Percentiles rank a stretch among this genome's conserved stretches.
phyloP scores from a whole-genome alignment of 2,888 invertebrate species.

The Drosophila pseudotalamancana region DNA sequence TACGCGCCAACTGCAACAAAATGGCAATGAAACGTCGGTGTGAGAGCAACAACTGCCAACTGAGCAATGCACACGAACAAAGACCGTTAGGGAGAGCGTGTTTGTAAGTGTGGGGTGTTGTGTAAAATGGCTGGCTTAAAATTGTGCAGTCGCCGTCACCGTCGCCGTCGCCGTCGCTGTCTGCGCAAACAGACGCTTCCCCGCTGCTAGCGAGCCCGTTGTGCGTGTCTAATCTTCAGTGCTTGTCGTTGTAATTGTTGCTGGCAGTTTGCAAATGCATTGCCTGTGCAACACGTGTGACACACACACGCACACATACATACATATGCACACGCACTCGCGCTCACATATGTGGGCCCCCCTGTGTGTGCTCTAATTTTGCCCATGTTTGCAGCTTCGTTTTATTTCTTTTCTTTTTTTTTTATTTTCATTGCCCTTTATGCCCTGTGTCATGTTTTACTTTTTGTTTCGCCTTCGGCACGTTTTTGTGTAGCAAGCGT shows the following conservation, averaged over 20 bases:
- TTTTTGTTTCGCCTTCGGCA: conserved; percentile 15
- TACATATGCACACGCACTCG: background rate
- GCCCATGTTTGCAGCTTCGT: conserved; percentile 10
- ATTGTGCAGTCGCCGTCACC: conserved; percentile 25
- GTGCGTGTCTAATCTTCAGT: conserved; percentile 65
- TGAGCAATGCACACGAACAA: conserved; percentile 45
- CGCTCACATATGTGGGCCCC: background rate
- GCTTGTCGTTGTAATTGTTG: conserved; percentile 21
- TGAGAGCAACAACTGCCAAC: conserved; percentile 25
- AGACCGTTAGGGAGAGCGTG: conserved; percentile 3
- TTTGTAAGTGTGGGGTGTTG: conserved; percentile 23
- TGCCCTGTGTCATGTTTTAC: no score
- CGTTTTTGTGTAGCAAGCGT: conserved; percentile 22
- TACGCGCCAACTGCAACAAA: conserved; percentile 78
- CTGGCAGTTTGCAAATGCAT: conserved; percentile 29
- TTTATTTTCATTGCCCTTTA: no score
- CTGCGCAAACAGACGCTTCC: conserved; percentile 12
- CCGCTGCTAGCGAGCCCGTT: conserved; percentile 41
- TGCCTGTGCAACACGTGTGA: conserved; percentile 70
- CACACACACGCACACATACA: conserved; percentile 14
- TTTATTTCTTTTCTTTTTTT: background rate
- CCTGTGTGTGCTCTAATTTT: conserved; percentile 36
- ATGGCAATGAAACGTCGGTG: conserved; percentile 69
- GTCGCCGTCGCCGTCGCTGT: conserved; percentile 9
- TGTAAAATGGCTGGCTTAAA: conserved; percentile 39